Evolutionary conservation across 2,113 vertebrate genomes (phyloP).

Genomic region (Equus przewalskii): DNA sequence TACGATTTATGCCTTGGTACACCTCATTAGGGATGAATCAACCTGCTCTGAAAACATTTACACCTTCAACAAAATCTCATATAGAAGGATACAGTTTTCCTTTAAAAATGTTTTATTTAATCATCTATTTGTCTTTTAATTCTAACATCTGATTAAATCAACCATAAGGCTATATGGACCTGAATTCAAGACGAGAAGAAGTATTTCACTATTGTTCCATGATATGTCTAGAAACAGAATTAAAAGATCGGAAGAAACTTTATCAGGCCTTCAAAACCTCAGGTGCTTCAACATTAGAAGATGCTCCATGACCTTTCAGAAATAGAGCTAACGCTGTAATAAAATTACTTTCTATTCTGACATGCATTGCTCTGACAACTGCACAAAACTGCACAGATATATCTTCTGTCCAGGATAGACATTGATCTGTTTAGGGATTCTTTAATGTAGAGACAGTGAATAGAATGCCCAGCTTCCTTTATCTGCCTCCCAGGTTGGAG

Average conservation of each 20-base stretch:
- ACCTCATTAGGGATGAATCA: background rate
- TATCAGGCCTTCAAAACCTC: background rate
- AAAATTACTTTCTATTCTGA: background rate
- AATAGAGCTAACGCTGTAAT: background rate
- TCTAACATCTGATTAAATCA: background rate
- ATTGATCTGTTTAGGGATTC: background rate
- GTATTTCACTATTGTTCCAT: background rate
- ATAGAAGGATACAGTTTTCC: background rate
- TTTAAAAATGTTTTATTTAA: background rate
- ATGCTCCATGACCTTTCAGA: background rate
- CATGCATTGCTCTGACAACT: background rate
- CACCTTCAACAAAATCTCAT: background rate
- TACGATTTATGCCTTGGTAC: background rate
- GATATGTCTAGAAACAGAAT: background rate
- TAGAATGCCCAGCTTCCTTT: background rate
- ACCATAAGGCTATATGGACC: background rate
- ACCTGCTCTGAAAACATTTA: background rate
- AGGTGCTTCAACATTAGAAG: background rate
- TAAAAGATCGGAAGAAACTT: background rate
- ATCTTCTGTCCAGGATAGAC: background rate
- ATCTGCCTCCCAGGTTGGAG: background rate
- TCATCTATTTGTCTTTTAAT: background rate
- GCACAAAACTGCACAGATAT: background rate
- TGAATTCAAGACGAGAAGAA: background rate
- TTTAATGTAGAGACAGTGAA: background rate